Base-by-base conservation (phyloP, 30 jellyfish, hydroid and myxozoan species). In the Aurelia aurita complex sp. Pacific region DNA sequence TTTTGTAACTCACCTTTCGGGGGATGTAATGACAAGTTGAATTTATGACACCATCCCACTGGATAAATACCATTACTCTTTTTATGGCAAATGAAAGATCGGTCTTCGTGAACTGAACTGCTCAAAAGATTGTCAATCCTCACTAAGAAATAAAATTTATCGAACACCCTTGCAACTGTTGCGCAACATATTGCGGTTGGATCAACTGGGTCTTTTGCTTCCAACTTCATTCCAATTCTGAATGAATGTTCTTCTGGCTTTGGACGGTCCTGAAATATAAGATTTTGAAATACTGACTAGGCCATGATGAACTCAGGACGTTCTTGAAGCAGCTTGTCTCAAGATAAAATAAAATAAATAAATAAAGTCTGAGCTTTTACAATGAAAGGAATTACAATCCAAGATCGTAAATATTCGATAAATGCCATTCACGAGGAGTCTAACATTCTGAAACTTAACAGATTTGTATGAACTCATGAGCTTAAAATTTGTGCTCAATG, bases 131-230 rank as follows among this genome's bases (percentile, higher is more conserved):
- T 94, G 68, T 94, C 99, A 35, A 94, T 85, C 43, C 95, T 88
- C 5, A 94, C 99, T 10, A 94, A 86, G 67, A 94, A 94, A 67
- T 81, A 80, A 69, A 1, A 74, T 67, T 78, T 83, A 67, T 94
- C 97, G 63, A 88, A 94, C 51, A 94, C 94, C 11, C 99, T 79
- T 17, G 97, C 93, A 6, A 94, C 97, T 3, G 99, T 86, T 17
- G 99, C 99, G 63, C 92, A 97, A 62, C 97, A 85, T 7, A 94
- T 94, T 17, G 82, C 53, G 1, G 97, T 77, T 2, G 97, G 97
- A 59, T 89, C 95, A 10, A 81, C 82, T 1, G 99, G 99, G 68
- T 94, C 97, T 53, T 85, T 79, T 52, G 99, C 99, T 80, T 94
- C 99, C 40, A 94, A 89, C 79, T 89, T 94, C 99, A 94, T 94